Percentiles rank a stretch among this genome's conserved stretches.
These are phyloP conservation scores for Zaprionus tsacasi DNA, from an alignment of 1,140 invertebrate genomes.

Conservation along the genomic window DNA sequence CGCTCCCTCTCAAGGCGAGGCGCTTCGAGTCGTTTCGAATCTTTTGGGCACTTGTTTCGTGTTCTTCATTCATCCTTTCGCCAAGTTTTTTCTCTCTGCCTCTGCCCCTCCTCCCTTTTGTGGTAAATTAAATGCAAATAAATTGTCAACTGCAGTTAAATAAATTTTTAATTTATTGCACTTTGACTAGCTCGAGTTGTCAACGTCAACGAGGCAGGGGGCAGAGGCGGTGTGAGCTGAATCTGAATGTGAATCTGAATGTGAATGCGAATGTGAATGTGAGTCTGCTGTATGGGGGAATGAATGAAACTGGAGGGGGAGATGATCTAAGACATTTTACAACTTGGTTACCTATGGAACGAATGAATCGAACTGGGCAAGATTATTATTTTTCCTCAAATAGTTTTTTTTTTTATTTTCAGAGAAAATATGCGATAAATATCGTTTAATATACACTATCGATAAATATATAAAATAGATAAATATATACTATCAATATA, in stretches of 20 bases:
- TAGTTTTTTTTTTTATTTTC: too few relatives aligned
- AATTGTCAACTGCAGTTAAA: constrained; percentile 81
- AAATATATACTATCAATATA: neutral
- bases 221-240: neutral
- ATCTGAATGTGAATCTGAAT: constrained; percentile 9
- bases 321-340: neutral
- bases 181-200: constrained; percentile 57
- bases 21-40: constrained; percentile 1
- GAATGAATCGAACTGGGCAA: neutral
- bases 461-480: neutral
- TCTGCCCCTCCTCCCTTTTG: constrained; percentile 45
- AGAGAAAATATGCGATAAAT: too few relatives aligned
- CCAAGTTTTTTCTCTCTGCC: constrained; percentile 15
- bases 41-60: constrained; percentile 41
- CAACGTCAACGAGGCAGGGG: neutral
- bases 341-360: neutral
- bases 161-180: constrained; percentile 79
- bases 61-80: constrained; percentile 6
- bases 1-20: neutral
- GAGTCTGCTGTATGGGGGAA: constrained; percentile 6
- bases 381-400: neutral
- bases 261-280: constrained; percentile 7
- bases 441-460: neutral
- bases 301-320: neutral
- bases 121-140: constrained; percentile 81